A percentile compares a stretch with the other conserved stretches of the same genome.
Evolutionary conservation across 2,888 invertebrate species (phyloP).

Genomic region (Chrysolina oricalcia): DNA sequence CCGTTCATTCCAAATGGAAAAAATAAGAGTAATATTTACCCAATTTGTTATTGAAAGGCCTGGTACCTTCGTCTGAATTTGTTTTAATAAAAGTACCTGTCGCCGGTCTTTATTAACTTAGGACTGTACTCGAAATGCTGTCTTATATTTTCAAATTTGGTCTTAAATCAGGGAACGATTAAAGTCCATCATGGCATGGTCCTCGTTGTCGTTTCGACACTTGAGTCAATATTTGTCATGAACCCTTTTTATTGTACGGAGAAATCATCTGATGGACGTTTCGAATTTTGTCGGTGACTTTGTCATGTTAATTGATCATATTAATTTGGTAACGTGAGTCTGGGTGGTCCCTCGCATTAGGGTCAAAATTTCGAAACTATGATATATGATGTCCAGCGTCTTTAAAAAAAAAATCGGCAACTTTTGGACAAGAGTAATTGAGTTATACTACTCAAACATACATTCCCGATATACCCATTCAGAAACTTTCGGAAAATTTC

Average conservation of each 20-base stretch:
- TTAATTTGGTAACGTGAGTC: conserved; percentile 19
- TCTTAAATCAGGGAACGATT: neutral
- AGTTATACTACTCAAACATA: too few species aligned
- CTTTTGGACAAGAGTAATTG: too few species aligned
- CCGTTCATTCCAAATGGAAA: neutral
- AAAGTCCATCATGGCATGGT: conserved; percentile 5
- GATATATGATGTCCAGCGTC: too few species aligned
- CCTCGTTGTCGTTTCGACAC: neutral
- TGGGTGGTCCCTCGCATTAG: neutral
- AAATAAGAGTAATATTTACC: conserved; percentile 25
- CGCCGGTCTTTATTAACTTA: conserved; percentile 48
- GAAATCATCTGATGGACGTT: conserved; percentile 14
- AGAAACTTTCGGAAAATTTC: too few species aligned
- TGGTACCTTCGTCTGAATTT: conserved; percentile 33
- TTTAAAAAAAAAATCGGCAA: too few species aligned
- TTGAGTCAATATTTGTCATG: conserved; percentile 19
- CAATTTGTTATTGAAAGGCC: conserved; percentile 33
- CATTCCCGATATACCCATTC: too few species aligned
- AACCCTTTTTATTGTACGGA: conserved; percentile 23
- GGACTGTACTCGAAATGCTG: conserved; percentile 27
- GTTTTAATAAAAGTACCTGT: conserved; percentile 50
- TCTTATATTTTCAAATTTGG: conserved; percentile 5
- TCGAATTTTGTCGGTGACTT: conserved; percentile 22
- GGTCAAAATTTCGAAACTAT: too few species aligned
- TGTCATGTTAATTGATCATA: conserved; percentile 32